Percentiles rank a stretch among this genome's conserved stretches.
These are phyloP conservation scores for Ennomos fuscantarius DNA, from an alignment of 2,888 invertebrate species.

Conservation along the genomic window DNA sequence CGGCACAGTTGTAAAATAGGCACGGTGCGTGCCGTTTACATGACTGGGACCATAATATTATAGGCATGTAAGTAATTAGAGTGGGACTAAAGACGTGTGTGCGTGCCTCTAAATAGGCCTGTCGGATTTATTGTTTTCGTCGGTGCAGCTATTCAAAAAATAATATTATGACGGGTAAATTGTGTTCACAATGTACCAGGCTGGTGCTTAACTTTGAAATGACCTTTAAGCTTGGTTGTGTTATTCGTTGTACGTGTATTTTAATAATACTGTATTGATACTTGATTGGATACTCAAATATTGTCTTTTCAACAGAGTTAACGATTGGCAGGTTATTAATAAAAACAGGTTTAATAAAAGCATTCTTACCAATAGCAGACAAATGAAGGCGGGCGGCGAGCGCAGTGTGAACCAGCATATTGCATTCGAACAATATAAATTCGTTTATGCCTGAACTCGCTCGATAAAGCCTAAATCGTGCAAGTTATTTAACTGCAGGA, in stretches of 20 bases:
- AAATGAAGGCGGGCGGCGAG: constrained; percentile 32
- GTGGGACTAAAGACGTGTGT: constrained; percentile 42
- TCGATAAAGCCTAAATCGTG: constrained; percentile 82
- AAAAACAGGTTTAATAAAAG: constrained; percentile 71
- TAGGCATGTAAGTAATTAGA: constrained; percentile 52
- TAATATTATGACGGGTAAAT: constrained; percentile 14
- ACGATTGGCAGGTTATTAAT: constrained; percentile 12
- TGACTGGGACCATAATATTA: constrained; percentile 49
- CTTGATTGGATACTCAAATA: neutral
- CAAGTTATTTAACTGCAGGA: constrained; percentile 80
- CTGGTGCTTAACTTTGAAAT: constrained; percentile 7
- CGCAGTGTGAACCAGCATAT: constrained; percentile 66
- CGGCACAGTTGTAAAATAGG: constrained; percentile 45
- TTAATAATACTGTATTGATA: too few species aligned
- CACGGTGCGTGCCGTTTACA: constrained; percentile 49
- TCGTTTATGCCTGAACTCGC: constrained; percentile 80
- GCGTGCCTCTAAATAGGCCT: constrained; percentile 41
- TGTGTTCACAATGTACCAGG: constrained; percentile 4
- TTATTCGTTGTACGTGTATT: too few species aligned
- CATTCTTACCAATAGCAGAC: constrained; percentile 60
- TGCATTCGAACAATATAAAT: constrained; percentile 74
- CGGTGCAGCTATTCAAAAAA: constrained; percentile 29
- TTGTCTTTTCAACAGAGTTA: neutral
- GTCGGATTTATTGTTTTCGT: constrained; percentile 36
- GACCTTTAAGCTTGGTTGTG: too few species aligned